Percentiles rank a stretch among this genome's conserved stretches.
phyloP scores from a whole-genome alignment of 1,140 invertebrate genomes.

The Drosophila parabipectinata region DNA sequence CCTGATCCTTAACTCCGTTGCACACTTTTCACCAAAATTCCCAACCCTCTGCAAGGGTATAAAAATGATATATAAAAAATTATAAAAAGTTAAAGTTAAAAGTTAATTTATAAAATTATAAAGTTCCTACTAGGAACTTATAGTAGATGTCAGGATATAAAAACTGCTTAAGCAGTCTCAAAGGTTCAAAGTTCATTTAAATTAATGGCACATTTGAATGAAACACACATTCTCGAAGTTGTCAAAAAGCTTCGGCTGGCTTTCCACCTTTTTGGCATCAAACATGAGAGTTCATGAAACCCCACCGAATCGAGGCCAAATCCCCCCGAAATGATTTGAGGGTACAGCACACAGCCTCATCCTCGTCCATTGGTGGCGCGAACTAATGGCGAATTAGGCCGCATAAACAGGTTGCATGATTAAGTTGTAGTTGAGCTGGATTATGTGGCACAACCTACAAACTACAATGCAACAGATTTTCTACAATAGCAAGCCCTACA shows the following conservation, averaged over 20 bases:
- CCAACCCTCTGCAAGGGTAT: no score
- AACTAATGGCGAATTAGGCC: slow-evolving; percentile 67
- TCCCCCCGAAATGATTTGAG: background rate
- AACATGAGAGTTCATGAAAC: background rate
- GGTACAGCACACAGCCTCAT: slow-evolving; percentile 4
- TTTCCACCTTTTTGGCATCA: background rate
- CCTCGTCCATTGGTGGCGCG: slow-evolving; percentile 15
- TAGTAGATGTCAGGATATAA: no score
- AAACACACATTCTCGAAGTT: background rate
- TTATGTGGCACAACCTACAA: slow-evolving; percentile 50
- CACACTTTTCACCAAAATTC: no score
- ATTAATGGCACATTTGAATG: background rate
- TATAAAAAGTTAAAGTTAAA: no score
- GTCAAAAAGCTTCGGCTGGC: background rate
- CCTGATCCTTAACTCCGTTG: no score
- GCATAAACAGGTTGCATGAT: slow-evolving; percentile 79
- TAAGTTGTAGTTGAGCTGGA: slow-evolving; percentile 66
- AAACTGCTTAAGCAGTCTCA: background rate
- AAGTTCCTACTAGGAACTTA: no score
- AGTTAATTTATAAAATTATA: no score
- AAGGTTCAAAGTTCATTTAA: background rate
- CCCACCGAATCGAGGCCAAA: background rate
- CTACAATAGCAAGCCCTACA: background rate
- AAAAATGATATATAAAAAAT: no score
- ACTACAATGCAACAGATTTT: slow-evolving; percentile 1